phyloP scores from a whole-genome alignment of 2,113 vertebrate genomes.

The Mugil cephalus region DNA sequence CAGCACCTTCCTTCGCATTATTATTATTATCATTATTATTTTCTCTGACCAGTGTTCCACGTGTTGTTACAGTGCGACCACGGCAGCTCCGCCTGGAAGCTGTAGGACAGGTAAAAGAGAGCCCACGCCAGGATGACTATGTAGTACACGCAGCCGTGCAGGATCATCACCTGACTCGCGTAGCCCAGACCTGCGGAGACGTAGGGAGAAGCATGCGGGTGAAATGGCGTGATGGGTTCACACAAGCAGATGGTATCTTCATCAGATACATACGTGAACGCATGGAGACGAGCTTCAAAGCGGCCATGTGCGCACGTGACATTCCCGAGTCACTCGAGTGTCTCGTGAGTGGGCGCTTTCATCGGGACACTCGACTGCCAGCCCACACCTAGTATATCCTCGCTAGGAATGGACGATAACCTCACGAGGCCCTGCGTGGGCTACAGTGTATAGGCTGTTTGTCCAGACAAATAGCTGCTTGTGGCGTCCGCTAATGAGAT shows the following conservation, averaged over 20 bases:
- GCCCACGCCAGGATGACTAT: conserved; percentile 94
- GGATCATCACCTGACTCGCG: conserved; percentile 90
- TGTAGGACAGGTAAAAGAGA: conserved; percentile 89
- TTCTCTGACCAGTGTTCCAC: conserved; percentile 90
- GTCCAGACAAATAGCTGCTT: conserved; percentile 38
- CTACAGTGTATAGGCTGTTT: conserved; percentile 23
- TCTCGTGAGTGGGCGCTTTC: conserved; percentile 44
- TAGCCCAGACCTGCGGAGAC: conserved; percentile 89
- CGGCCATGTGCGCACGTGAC: not conserved
- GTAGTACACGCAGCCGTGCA: conserved; percentile 91
- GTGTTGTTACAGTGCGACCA: conserved; percentile 91
- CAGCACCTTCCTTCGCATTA: too few species aligned
- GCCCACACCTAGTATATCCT: conserved; percentile 48
- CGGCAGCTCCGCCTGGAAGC: conserved; percentile 88
- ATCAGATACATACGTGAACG: not conserved
- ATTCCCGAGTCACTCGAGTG: conserved; percentile 16
- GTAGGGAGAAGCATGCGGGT: not conserved
- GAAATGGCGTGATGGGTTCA: not conserved
- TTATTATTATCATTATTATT: too few species aligned
- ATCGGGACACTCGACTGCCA: conserved; percentile 20
- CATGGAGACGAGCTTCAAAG: not conserved
- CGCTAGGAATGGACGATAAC: conserved; percentile 37
- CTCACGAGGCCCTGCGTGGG: conserved; percentile 44
- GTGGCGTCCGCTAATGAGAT: conserved; percentile 44
- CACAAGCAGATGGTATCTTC: not conserved